Base-by-base conservation (phyloP, 2,113 vertebrate species). In the Poeciliopsis prolifica region DNA sequence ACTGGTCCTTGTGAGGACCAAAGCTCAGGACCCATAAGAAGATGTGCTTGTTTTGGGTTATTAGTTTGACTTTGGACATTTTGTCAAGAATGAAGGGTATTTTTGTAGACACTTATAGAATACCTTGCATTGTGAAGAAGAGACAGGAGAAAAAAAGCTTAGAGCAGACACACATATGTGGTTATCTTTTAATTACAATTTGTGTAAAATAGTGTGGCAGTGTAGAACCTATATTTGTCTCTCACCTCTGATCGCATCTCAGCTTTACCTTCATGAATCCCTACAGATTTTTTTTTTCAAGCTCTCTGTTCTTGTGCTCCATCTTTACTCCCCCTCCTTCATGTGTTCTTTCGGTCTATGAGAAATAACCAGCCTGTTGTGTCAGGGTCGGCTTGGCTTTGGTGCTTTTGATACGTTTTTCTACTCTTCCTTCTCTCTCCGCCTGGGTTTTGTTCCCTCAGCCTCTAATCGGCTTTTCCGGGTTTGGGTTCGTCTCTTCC, bases 401-500 rank as follows among this genome's bases (percentile, higher is more conserved):
- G 76, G 30, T 75, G 70, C 74, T 87, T 79, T 77, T 69, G 51
- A 58, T 58, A 78, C 83, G 26, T 76, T 80, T 81, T 74, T 70
- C 77, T 75, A 28, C 40, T 81, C 66, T 78, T 82, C 68, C 72
- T 73, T 84, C 77, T 83, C 61, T 74, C n/a, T 26, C 82, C 72
- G 81, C 83, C 80, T 81, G 71, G 84, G 77, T 90, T 89, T 90
- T 90, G 82, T 90, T 88, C 86, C 81, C 80, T 86, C 74, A 83
- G 85, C 84, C 81, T 82, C 86, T 92, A 92, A 91, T 91, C 86
- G 86, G 89, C 87, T 92, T 93, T 93, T 85, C 84, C 26, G 81
- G 81, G 89, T 91, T 87, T 87, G 82, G 91, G 86, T 91, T 92
- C 51, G 79, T 84, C 84, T 91, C 82, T 87, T 87, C 84, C 84